These are phyloP conservation scores for Augiades crinisus DNA, from an alignment of 2,888 invertebrate genomes.

Conservation along the genomic window DNA sequence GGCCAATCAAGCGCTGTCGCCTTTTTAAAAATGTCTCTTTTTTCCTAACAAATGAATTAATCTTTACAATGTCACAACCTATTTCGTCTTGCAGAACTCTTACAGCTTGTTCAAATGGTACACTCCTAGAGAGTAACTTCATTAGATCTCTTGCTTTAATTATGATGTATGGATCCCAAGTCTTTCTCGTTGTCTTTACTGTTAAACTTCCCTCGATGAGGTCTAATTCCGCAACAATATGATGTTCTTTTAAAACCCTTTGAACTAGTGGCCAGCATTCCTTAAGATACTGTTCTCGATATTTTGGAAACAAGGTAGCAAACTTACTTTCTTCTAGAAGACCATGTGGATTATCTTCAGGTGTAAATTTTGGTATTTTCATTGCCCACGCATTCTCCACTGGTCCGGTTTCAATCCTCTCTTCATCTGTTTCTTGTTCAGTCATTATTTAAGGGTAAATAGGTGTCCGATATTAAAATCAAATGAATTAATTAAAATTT, in stretches of 20 bases:
- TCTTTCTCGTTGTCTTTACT: conserved; percentile 96
- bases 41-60: conserved; percentile 93
- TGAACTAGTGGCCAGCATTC: conserved; percentile 98
- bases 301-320: conserved; percentile 98
- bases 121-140: conserved; percentile 96
- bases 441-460: not conserved
- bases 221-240: conserved; percentile 93
- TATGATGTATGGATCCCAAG: conserved; percentile 99
- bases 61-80: conserved; percentile 98
- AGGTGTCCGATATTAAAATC: no score
- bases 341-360: conserved; percentile 94
- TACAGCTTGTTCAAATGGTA: conserved; percentile 97
- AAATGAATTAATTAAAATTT: no score
- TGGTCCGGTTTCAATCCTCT: conserved; percentile 69
- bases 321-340: conserved; percentile 97
- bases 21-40: conserved; percentile 97
- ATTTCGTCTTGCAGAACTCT: conserved; percentile 93
- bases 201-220: conserved; percentile 96
- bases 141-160: conserved; percentile 98
- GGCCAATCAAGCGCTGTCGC: conserved; percentile 96
- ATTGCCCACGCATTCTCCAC: conserved; percentile 93
- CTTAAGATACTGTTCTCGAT: conserved; percentile 96
- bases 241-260: conserved; percentile 89
- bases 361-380: conserved; percentile 93
- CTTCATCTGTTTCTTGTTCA: conserved; percentile 35